Evolutionary conservation across 2,113 vertebrate genomes (phyloP), one percentile per base, ranked within the genome.

Genomic region (Verasper variegatus): DNA sequence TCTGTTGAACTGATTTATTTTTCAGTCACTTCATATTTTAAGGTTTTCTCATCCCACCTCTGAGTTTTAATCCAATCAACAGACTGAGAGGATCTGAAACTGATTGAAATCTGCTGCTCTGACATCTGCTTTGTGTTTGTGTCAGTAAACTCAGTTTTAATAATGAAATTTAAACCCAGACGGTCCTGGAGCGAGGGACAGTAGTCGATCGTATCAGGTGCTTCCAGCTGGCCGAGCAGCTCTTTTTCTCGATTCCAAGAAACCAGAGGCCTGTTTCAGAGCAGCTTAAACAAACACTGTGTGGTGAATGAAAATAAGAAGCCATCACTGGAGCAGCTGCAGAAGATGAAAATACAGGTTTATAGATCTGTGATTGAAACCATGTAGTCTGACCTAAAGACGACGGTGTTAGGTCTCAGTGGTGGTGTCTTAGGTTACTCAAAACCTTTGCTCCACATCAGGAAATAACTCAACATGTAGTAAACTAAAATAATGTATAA

Each of bases 111-210:
- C 31, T 20, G 42, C 60, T 59, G 56, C 52, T 54, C 56, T 3
- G 2, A 77, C 84, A 77, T 86, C 65, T 75, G 81, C 18, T 71
- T 59, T 13, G 20, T 0, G 37, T 75, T 78, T 49, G 2, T n/a
- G 18, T 24, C 52, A 0, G 35, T 27, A 21, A 78, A 77, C 18
- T 63, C 3, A 0, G 37, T 69, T 68, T 49, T 31, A 26, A 26
- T 61, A 73, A 66, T 26, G 15, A 68, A 55, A 67, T 12, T 14
- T 24, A 24, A 21, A 69, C 58, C 3, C 11, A 0, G 14, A 40
- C 31, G 37, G 76, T 0, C 21, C 55, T 2, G 23, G 37, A 18
- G 65, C 20, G 35, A 3, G 27, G 60, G 72, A 49, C 52, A 63
- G 37, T 3, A 56, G 67, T 26, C 0, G 42, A 83, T 76, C 20